Evolutionary conservation across 2,113 vertebrate species (phyloP), one percentile per base, ranked within the genome.

Genomic region (Corvus hawaiiensis): DNA sequence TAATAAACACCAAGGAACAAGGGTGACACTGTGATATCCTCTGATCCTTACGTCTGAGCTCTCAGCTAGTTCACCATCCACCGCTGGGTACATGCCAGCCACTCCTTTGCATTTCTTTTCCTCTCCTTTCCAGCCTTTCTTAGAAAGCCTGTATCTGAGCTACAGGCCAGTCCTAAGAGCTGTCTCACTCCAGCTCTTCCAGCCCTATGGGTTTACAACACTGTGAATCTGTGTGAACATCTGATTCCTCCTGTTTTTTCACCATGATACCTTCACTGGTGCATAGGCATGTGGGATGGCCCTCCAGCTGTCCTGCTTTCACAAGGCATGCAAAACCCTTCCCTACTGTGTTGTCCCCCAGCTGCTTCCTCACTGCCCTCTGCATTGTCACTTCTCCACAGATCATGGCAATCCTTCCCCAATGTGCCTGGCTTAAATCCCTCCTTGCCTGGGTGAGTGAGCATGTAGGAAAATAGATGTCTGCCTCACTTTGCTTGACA

Each of bases 361-460:
- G 28, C 35, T 52, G 23, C n/a, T 76, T 74, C 54, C 33, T 91
- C 41, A 27, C 28, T 84, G 55, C 21, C 27, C 8, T 44, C n/a
- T 4, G 2, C 69, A 32, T 46, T 52, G 16, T 54, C 41, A 39
- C 41, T 93, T 80, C 48, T 59, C 21, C 48, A 23, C 16, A 71
- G 5, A 23, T 78, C 20, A 46, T 1, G 2, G 35, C 28, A 66
- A 11, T 67, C 61, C 51, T 77, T 87, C 28, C 55, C 10, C 43
- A 41, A 0, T 2, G 9, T 4, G 1, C n/a, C 13, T 58, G 26
- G 3, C 21, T 77, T 58, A 37, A 58, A 77, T 66, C 14, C 22
- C 20, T 78, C 43, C 64, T 87, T 84, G 66, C 20, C 26, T 54
- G 62, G 26, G 9, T 58, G 48, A 58, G 32, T 9, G 41, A 71